Evolutionary conservation across 2,797 vertebrate species (phyloP), one percentile per base, ranked within the genome.

Genomic region (Chrysocyon brachyurus): DNA sequence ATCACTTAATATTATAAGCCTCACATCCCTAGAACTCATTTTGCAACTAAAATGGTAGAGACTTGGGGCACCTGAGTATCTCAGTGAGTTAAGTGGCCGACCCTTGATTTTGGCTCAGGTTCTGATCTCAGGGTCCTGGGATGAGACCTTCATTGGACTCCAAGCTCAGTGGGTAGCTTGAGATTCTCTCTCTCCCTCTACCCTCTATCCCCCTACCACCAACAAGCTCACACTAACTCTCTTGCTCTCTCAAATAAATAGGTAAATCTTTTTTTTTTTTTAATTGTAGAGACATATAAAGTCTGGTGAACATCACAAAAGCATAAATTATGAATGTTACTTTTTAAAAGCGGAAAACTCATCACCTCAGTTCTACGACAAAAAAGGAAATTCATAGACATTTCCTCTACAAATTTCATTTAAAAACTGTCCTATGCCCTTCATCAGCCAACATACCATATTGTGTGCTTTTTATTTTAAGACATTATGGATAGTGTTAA

Each of bases 331-430:
- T 52, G 5, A 95, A 72, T 91, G 17, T 57, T 79, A 86, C 33
- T 85, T 91, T 86, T 86, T 11, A 61, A 92, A 94, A 96, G 93
- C 12, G 36, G 54, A 95, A 96, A 56, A 1, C 46, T 78, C 87
- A 73, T 83, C 72, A 68, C 11, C 88, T 78, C 49, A 52, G 57
- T 66, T 95, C 36, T 59, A 90, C 33, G 11, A 70, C 14, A 87
- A 79, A 94, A 84, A 75, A 56, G 19, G 14, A 83, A 96, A 92
- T 46, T 64, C 31, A 90, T 88, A 92, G 56, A 22, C 33, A 64
- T 77, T 96, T 92, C 24, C 64, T 92, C 61, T 72, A 46, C 3
- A 92, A 94, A 90, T 14, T 52, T 94, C 56, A 92, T 46, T 96
- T 79, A 81, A 84, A 93, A 75, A 56, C 59, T 90, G 26, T 78